These are phyloP conservation scores for Tipula unca DNA, from an alignment of 2,888 invertebrate species.

Conservation along the genomic window DNA sequence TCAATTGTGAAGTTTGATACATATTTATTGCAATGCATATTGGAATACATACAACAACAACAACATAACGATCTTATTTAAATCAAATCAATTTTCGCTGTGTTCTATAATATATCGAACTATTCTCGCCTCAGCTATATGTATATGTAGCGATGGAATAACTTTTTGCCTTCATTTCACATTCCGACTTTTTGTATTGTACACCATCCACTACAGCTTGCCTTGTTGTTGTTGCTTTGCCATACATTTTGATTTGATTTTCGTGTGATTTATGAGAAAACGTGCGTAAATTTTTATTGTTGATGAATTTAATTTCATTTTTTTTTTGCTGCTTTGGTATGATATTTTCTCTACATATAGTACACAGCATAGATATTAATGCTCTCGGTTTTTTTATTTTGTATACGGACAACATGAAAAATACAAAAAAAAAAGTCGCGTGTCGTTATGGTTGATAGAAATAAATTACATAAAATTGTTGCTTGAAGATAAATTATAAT, in stretches of 20 bases:
- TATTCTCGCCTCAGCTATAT: not conserved
- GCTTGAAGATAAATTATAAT: slow-evolving; percentile 14
- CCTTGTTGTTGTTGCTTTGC: not conserved
- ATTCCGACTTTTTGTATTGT: not conserved
- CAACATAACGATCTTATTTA: not conserved
- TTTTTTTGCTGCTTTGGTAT: not conserved
- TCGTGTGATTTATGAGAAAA: slow-evolving; percentile 18
- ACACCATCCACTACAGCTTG: not conserved
- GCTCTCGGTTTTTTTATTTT: not conserved
- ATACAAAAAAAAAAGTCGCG: not conserved
- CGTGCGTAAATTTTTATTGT: slow-evolving; percentile 16
- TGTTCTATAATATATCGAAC: not conserved
- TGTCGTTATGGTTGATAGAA: slow-evolving; percentile 14
- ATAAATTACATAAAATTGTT: slow-evolving; percentile 8
- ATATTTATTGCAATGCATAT: not conserved
- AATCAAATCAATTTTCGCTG: not conserved
- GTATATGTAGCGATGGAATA: not conserved
- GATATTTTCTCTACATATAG: not conserved
- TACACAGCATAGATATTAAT: not conserved
- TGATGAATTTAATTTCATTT: not conserved
- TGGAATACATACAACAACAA: not conserved
- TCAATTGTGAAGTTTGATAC: not conserved
- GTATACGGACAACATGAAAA: not conserved
- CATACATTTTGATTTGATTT: not conserved
- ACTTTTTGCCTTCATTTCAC: not conserved